Base-by-base conservation (phyloP, 2,888 invertebrate species). In the Mesorhabditis belari region DNA sequence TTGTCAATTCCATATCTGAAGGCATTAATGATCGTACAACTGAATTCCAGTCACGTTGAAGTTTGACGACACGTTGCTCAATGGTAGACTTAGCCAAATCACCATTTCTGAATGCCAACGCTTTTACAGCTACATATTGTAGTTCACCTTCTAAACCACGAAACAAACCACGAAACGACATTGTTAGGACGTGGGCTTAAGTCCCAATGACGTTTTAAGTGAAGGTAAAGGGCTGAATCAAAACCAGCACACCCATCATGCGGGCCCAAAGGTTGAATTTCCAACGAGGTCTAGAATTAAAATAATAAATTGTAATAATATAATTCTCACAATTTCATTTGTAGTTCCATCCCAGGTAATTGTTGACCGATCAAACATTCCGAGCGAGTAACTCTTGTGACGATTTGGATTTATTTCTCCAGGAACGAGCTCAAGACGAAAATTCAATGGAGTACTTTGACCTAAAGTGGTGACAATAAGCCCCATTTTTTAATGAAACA, bases 201-300 rank as follows among this genome's bases (percentile, higher is more conserved):
- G n/a, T 77, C 77, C 77, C 77, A 77, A 58, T 77, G 74, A 4
- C 77, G 71, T 26, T 69, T 69, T 25, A 77, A 57, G 63, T 77
- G 77, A 3, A 62, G 63, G 51, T 4, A 63, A 12, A 73, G 58
- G 3, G 62, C 65, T 1, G 60, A 58, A 55, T 69, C 70, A 53
- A 70, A 73, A 4, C 73, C 73, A n/a, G 65, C 68, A 44, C 66
- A 66, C 19, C 73, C 71, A 23, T 71, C 66, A 25, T 51, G 50
- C 0, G 58, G 57, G 6, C 58, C 57, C 0, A 63, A 19, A 5
- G 71, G 70, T 12, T n/a, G n/a, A n/a, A n/a, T n/a, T n/a, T n/a
- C n/a, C n/a, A n/a, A n/a, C n/a, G n/a, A n/a, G n/a, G n/a, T n/a
- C n/a, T n/a, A n/a, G n/a, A n/a, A n/a, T n/a, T n/a, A n/a, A n/a